Evolutionary conservation across 2,888 invertebrate genomes (phyloP).

Genomic region (Stenolophus ochropezus): DNA sequence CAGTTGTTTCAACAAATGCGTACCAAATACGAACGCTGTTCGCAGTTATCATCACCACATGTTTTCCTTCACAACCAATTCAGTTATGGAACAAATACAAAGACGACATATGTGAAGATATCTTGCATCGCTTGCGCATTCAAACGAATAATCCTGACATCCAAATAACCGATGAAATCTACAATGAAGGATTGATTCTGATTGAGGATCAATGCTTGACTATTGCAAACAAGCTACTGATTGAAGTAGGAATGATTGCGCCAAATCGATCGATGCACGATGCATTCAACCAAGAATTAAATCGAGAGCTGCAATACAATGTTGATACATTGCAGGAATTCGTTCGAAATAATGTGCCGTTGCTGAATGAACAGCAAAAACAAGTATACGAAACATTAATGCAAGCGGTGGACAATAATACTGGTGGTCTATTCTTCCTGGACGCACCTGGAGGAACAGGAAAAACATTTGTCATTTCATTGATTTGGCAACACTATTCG

Average conservation of each 20-base stretch:
- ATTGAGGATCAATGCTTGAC: slow-evolving; percentile 61
- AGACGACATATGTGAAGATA: slow-evolving; percentile 65
- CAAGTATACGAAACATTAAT: slow-evolving; percentile 65
- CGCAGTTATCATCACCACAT: slow-evolving; percentile 63
- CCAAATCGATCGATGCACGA: slow-evolving; percentile 65
- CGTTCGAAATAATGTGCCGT: slow-evolving; percentile 61
- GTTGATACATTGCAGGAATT: slow-evolving; percentile 59
- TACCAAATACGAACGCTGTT: slow-evolving; percentile 64
- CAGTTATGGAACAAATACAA: slow-evolving; percentile 64
- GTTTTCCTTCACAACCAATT: slow-evolving; percentile 63
- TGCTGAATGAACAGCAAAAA: slow-evolving; percentile 63
- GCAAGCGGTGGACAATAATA: slow-evolving; percentile 63
- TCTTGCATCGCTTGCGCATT: slow-evolving; percentile 60
- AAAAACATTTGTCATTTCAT: slow-evolving; percentile 70
- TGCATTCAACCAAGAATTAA: slow-evolving; percentile 62
- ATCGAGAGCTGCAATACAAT: slow-evolving; percentile 63
- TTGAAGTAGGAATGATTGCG: slow-evolving; percentile 65
- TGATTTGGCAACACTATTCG: slow-evolving; percentile 69
- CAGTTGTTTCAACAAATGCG: slow-evolving; percentile 51
- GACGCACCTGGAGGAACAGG: slow-evolving; percentile 68
- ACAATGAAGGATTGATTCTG: slow-evolving; percentile 61
- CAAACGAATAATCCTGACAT: slow-evolving; percentile 11
- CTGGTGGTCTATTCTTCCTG: slow-evolving; percentile 62
- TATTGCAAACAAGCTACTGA: slow-evolving; percentile 63
- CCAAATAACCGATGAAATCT: slow-evolving; percentile 52